Evolutionary conservation across 1,140 invertebrate genomes (phyloP).

Genomic region (Rhagoletis pomonella): DNA sequence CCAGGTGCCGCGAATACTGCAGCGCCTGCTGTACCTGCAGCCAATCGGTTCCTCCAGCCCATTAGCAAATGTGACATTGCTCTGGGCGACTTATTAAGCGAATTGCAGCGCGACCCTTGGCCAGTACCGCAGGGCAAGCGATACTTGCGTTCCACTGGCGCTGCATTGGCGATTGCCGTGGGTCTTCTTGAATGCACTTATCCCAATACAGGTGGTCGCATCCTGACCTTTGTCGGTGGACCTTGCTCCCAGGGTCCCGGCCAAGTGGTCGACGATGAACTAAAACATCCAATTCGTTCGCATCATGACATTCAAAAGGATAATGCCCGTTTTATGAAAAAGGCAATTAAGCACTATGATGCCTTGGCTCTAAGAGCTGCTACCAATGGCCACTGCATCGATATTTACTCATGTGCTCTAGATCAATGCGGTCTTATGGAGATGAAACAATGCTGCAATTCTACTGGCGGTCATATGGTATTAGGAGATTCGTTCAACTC

Average conservation of each 20-base stretch:
- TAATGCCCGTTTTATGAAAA: slow-evolving; percentile 99
- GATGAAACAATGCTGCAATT: slow-evolving; percentile 98
- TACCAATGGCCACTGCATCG: slow-evolving; percentile 96
- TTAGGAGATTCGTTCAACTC: slow-evolving; percentile 99
- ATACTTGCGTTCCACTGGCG: slow-evolving; percentile 94
- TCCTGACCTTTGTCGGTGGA: slow-evolving; percentile 99
- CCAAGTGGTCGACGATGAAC: slow-evolving; percentile 98
- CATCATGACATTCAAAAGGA: slow-evolving; percentile 99
- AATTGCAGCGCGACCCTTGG: slow-evolving; percentile 98
- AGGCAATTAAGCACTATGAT: slow-evolving; percentile 99
- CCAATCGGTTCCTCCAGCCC: slow-evolving; percentile 93
- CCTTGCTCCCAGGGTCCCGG: slow-evolving; percentile 99
- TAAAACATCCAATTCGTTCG: slow-evolving; percentile 98
- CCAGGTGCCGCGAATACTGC: slow-evolving; percentile 68
- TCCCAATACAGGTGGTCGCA: slow-evolving; percentile 96
- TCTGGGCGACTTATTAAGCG: slow-evolving; percentile 94
- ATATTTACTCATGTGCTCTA: slow-evolving; percentile 98
- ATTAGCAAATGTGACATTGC: slow-evolving; percentile 97
- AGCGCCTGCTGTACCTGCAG: slow-evolving; percentile 79
- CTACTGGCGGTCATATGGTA: slow-evolving; percentile 98
- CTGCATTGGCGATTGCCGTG: slow-evolving; percentile 96
- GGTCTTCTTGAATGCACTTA: slow-evolving; percentile 97
- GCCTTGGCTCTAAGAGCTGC: slow-evolving; percentile 90
- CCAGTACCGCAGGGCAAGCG: slow-evolving; percentile 96
- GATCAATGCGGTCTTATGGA: slow-evolving; percentile 99